phyloP scores from a whole-genome alignment of 2,797 vertebrate genomes.

The Enteromius viviparus region DNA sequence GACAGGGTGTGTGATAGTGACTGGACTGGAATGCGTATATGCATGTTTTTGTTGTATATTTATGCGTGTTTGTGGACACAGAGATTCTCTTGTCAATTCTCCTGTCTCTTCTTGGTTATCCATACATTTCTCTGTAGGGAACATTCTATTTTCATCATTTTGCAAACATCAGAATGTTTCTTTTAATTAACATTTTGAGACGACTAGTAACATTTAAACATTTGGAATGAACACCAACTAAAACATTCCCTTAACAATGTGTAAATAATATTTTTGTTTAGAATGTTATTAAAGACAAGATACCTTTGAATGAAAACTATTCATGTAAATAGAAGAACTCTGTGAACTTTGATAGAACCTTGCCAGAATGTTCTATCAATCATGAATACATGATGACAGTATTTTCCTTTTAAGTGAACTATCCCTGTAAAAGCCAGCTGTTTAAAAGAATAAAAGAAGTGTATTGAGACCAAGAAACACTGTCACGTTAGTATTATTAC shows the following conservation, averaged over 20 bases:
- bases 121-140: too few relatives aligned
- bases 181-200: background rate
- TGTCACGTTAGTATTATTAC: conserved; percentile 5
- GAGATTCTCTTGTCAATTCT: background rate
- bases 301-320: background rate
- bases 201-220: background rate
- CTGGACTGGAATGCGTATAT: conserved; percentile 43
- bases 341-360: background rate
- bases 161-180: background rate
- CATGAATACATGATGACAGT: too few relatives aligned
- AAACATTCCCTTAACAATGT: background rate
- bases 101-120: background rate
- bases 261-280: background rate
- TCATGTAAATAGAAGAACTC: background rate
- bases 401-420: background rate
- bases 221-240: background rate
- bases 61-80: background rate
- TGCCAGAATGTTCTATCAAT: too few relatives aligned
- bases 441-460: background rate
- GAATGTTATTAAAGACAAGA: background rate
- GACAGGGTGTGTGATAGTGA: conserved; percentile 61
- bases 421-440: background rate
- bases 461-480: background rate
- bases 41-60: conserved; percentile 7
- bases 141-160: background rate